phyloP scores from a whole-genome alignment of 2,797 vertebrate species.

The Malacoctenus gilli region DNA sequence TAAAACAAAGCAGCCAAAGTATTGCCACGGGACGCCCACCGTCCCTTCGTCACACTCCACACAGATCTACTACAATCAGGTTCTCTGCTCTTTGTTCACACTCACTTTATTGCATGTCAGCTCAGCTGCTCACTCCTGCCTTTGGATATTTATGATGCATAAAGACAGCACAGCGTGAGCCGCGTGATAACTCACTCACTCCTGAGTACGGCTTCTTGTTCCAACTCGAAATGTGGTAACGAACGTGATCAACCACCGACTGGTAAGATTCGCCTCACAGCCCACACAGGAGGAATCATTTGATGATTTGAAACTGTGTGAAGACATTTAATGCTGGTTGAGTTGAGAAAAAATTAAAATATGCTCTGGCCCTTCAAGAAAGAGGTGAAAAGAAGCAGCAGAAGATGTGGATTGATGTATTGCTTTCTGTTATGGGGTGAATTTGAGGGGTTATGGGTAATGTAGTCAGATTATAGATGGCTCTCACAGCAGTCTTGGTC shows the following conservation, averaged over 20 bases:
- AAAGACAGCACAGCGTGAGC: constrained; percentile 57
- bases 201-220: constrained; percentile 23
- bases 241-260: constrained; percentile 33
- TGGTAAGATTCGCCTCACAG: no score
- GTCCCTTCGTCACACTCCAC: not conserved
- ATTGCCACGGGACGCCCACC: not conserved
- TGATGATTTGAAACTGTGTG: constrained; percentile 35
- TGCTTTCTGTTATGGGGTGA: constrained; percentile 48
- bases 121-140: constrained; percentile 30
- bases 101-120: constrained; percentile 54
- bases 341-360: constrained; percentile 30
- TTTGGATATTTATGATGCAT: constrained; percentile 46
- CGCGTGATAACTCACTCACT: constrained; percentile 45
- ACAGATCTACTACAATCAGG: no score
- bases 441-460: constrained; percentile 36
- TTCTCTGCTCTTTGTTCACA: constrained; percentile 42
- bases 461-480: constrained; percentile 36
- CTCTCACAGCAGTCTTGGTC: constrained; percentile 48
- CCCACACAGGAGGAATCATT: no score
- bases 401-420: constrained; percentile 38
- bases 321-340: constrained; percentile 55
- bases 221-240: constrained; percentile 25
- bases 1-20: not conserved
- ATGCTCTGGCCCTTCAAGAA: constrained; percentile 12
- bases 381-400: constrained; percentile 17